Evolutionary conservation across 2,797 vertebrate species (phyloP).

Genomic region (Acestrorhynchus altus): DNA sequence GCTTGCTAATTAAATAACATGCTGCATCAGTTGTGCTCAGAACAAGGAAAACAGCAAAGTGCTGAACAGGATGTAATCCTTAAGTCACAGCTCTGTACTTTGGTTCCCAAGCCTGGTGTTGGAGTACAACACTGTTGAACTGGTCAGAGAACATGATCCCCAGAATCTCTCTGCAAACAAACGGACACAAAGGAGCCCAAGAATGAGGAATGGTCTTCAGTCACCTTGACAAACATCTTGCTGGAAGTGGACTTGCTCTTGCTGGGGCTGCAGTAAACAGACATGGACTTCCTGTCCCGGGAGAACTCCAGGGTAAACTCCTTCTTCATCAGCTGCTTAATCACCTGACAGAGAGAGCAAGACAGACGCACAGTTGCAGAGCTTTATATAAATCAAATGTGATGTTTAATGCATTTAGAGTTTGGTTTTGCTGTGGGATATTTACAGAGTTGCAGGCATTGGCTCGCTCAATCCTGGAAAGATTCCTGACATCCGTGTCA

Average conservation of each 20-base stretch:
- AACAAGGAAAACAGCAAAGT: no score
- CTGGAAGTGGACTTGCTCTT: slow-evolving; percentile 88
- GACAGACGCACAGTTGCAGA: neutral
- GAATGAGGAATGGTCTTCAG: neutral
- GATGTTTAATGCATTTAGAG: neutral
- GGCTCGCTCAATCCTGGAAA: slow-evolving; percentile 93
- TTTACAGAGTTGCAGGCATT: slow-evolving; percentile 96
- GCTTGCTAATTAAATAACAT: no score
- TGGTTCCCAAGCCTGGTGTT: no score
- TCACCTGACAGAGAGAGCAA: slow-evolving; percentile 79
- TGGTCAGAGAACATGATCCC: neutral
- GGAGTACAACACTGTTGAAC: neutral
- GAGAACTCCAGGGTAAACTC: slow-evolving; percentile 98
- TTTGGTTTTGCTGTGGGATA: slow-evolving; percentile 46
- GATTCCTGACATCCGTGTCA: slow-evolving; percentile 88
- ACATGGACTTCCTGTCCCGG: slow-evolving; percentile 97
- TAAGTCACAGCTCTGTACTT: no score
- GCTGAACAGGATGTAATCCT: no score
- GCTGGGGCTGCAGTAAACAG: slow-evolving; percentile 93
- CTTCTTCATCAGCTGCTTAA: slow-evolving; percentile 98
- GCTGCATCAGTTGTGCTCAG: no score
- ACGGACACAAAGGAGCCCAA: neutral
- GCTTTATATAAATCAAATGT: neutral
- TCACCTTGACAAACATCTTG: slow-evolving; percentile 97
- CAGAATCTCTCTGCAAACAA: neutral